phyloP scores from a whole-genome alignment of 2,888 invertebrate species.

The Dynastes grantii region DNA sequence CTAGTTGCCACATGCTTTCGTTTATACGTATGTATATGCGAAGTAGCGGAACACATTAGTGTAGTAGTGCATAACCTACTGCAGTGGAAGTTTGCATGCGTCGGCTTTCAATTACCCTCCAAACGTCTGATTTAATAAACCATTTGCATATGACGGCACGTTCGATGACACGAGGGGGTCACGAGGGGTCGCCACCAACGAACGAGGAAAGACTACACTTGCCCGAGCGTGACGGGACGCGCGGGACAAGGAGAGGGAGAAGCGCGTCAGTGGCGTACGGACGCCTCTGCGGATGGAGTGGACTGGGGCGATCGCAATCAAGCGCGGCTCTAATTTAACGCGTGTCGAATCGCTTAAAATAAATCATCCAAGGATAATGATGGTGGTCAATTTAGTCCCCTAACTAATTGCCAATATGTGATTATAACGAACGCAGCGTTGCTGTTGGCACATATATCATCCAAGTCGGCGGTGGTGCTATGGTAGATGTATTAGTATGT shows the following conservation, averaged over 20 bases:
- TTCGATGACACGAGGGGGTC: conserved; percentile 51
- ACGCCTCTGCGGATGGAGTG: conserved; percentile 1
- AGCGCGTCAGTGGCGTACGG: conserved; percentile 36
- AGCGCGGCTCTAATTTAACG: conserved; percentile 66
- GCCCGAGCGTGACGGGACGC: conserved; percentile 18
- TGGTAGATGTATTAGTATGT: conserved; percentile 17
- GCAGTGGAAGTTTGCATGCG: conserved; percentile 36
- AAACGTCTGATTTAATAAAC: conserved; percentile 55
- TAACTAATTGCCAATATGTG: conserved; percentile 71
- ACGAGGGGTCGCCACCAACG: conserved; percentile 25
- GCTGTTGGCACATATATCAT: conserved; percentile 67
- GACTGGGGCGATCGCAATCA: conserved; percentile 54
- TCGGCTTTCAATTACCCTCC: conserved; percentile 51
- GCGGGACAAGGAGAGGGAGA: neutral
- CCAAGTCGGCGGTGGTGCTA: conserved; percentile 51
- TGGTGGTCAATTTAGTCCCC: conserved; percentile 71
- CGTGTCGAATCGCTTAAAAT: conserved; percentile 70
- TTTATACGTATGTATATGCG: too few relatives aligned
- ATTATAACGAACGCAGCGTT: conserved; percentile 69
- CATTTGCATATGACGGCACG: conserved; percentile 54
- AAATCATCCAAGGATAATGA: conserved; percentile 71
- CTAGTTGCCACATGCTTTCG: too few relatives aligned
- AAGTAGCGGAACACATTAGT: too few relatives aligned
- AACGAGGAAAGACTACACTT: conserved; percentile 3
- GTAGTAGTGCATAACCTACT: conserved; percentile 10